Conservation (phyloP, 2,113 vertebrate genomes). For the Hippocampus barbouri region DNA sequence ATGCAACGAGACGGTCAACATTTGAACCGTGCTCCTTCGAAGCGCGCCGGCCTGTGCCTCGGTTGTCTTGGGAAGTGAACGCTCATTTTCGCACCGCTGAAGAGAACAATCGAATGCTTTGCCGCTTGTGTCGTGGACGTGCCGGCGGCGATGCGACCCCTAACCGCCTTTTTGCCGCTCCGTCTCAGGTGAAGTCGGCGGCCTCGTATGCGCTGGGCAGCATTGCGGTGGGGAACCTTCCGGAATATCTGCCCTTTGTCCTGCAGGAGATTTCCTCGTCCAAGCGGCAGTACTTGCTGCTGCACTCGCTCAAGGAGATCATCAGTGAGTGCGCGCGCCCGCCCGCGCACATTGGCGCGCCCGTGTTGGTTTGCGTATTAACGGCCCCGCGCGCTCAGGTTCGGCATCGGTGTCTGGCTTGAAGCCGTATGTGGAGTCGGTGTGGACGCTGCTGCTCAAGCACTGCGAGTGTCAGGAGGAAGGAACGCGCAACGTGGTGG, state of each 20-base stretch:
- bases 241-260: constrained; percentile 96
- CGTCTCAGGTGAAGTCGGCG: constrained; percentile 82
- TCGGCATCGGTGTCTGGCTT: constrained; percentile 90
- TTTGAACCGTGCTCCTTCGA: background rate
- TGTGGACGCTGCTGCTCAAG: constrained; percentile 93
- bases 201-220: constrained; percentile 95
- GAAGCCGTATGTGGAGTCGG: constrained; percentile 94
- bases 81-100: no score
- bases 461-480: constrained; percentile 98
- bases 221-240: constrained; percentile 96
- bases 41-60: no score
- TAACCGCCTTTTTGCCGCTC: background rate
- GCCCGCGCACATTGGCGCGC: background rate
- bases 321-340: constrained; percentile 69
- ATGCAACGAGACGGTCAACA: background rate
- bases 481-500: constrained; percentile 96
- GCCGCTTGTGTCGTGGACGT: no score
- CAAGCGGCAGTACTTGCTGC: constrained; percentile 93
- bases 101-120: no score
- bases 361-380: background rate
- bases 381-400: constrained; percentile 45
- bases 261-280: constrained; percentile 97
- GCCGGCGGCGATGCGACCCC: no score
- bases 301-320: constrained; percentile 98
- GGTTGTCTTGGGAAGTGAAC: no score